Percentiles rank a stretch among this genome's conserved stretches.
These are phyloP conservation scores for Mus pahari DNA, from an alignment of 2,113 vertebrate genomes.

Conservation along the genomic window DNA sequence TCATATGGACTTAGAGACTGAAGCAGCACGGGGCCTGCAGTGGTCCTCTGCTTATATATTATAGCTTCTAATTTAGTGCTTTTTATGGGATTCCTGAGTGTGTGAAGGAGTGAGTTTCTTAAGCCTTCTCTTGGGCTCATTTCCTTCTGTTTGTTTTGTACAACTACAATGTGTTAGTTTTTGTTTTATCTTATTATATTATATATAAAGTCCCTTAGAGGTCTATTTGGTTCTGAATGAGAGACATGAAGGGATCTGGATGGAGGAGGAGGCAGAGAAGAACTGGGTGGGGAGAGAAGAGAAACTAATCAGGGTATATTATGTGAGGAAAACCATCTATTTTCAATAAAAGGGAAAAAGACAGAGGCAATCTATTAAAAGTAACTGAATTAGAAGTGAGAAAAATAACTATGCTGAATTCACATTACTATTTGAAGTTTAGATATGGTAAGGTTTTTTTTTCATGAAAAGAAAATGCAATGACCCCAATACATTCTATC, in stretches of 20 bases:
- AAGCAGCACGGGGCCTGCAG: not conserved
- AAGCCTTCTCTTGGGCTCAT: not conserved
- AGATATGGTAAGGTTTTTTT: not conserved
- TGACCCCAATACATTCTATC: conserved; percentile 37
- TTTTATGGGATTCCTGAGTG: not conserved
- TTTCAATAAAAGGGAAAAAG: not conserved
- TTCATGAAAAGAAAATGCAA: conserved; percentile 40
- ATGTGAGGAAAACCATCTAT: not conserved
- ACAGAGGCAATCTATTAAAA: conserved; percentile 42
- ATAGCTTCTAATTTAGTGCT: not conserved
- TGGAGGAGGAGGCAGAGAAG: not conserved
- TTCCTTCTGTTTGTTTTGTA: not conserved
- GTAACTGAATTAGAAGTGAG: conserved; percentile 24
- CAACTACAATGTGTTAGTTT: not conserved
- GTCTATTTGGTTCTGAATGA: not conserved
- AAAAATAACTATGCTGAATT: conserved; percentile 58
- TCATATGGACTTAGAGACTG: not conserved
- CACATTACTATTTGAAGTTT: conserved; percentile 42
- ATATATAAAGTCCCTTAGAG: not conserved
- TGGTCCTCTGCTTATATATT: not conserved
- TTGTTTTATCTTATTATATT: not conserved
- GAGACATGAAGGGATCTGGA: not conserved
- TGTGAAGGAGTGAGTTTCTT: not conserved
- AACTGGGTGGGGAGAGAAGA: not conserved
- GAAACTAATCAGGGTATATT: not conserved